Conservation (phyloP, 1,140 invertebrate genomes). For the Uloborus diversus region DNA sequence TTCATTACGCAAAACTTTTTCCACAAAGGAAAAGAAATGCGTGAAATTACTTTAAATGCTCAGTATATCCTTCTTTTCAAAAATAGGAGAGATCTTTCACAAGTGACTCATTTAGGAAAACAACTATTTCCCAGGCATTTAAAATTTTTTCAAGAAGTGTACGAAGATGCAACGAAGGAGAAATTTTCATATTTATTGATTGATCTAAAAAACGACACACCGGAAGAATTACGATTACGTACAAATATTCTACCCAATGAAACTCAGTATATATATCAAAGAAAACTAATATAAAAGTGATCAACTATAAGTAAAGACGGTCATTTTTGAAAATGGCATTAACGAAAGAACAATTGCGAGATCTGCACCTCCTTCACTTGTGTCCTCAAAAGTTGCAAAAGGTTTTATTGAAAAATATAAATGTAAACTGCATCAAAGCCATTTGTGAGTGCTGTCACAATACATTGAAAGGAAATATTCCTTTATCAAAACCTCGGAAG, state of each 20-base stretch:
- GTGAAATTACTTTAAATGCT: constrained; percentile 11
- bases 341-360: not conserved
- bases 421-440: not conserved
- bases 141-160: constrained; percentile 17
- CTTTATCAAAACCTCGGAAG: not conserved
- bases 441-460: not conserved
- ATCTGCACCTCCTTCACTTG: not conserved
- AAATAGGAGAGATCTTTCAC: not conserved
- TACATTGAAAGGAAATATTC: not conserved
- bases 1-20: no score
- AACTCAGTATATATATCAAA: not conserved
- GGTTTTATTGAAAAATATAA: not conserved
- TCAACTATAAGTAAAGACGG: no score
- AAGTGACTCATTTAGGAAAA: not conserved
- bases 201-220: constrained; percentile 28
- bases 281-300: not conserved
- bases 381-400: not conserved
- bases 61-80: constrained; percentile 1
- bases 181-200: constrained; percentile 28
- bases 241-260: not conserved
- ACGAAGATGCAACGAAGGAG: constrained; percentile 22
- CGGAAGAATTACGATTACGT: not conserved
- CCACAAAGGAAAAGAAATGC: no score
- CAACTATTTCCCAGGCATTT: not conserved
- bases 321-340: no score